Base-by-base conservation (phyloP, 2,797 vertebrate genomes). In the Malurus leucopterus region DNA sequence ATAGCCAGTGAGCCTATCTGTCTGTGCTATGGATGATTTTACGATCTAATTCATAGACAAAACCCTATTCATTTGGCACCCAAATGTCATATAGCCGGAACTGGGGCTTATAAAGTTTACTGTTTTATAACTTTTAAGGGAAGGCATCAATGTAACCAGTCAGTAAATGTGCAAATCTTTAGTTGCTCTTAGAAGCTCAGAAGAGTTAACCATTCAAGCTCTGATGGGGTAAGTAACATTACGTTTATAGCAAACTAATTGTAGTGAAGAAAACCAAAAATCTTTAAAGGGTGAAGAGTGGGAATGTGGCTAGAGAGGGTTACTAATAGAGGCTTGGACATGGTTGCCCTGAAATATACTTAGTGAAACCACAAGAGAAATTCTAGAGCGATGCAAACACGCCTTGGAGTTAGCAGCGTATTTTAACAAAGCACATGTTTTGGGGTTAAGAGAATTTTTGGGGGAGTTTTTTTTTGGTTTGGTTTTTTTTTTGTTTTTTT, bases 31-130 rank as follows among this genome's bases (percentile, higher is more conserved):
- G 98, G 98, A 99, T 98, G 98, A 99, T 98, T 99, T 99, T 99
- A 99, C 98, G 98, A 99, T 98, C 98, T 99, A 99, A 99, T 99
- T 99, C 98, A 98, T 98, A 99, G 98, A 99, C 98, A 99, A 99
- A 99, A 98, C 98, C 98, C 98, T 98, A 98, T 99, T 99, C 98
- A 99, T 99, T 99, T 98, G 98, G 98, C 98, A 98, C 98, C 98
- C 98, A 99, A 99, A 99, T 99, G 98, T 99, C 98, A 98, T 98
- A 98, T 98, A 98, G 98, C 97, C 98, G 98, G 98, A 99, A 98
- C 98, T 98, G 97, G 96, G 97, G 97, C 97, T 98, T 98, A 99
- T 98, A 99, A 99, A 99, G 98, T 99, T 99, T 99, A 98, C 97
- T 98, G 98, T 98, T 97, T 96, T 97, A 98, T 98, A 99, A 99